Conservation (phyloP, 2,797 vertebrate genomes). For the Octomys mimax region DNA sequence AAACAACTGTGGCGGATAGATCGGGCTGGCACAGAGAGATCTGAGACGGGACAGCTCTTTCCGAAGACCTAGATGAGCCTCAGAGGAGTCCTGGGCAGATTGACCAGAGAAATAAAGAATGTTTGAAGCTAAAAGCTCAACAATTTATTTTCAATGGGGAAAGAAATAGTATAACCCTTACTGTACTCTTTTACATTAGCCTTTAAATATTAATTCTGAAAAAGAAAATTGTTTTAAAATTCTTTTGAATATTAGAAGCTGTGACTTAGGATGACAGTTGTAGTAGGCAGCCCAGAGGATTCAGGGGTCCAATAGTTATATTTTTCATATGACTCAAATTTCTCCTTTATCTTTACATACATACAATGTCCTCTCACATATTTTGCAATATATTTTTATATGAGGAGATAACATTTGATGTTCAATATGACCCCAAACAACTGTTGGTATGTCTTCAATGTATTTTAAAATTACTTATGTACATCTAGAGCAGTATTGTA, state of each 20-base stretch:
- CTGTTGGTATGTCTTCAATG: neutral
- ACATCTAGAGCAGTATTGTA: neutral
- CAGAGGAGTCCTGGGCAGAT: neutral
- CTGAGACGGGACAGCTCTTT: neutral
- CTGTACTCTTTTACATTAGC: neutral
- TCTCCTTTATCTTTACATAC: neutral
- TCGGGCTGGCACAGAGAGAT: neutral
- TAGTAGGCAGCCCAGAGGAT: neutral
- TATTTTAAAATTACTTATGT: slow-evolving; percentile 22
- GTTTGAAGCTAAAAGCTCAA: slow-evolving; percentile 9
- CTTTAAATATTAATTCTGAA: slow-evolving; percentile 56
- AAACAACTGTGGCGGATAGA: slow-evolving; percentile 50
- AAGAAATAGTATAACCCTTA: neutral
- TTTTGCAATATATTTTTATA: neutral
- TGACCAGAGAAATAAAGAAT: neutral
- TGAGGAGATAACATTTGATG: neutral
- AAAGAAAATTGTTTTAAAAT: slow-evolving; percentile 7
- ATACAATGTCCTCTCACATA: neutral
- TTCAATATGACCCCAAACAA: neutral
- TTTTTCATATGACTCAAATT: neutral
- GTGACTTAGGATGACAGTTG: neutral
- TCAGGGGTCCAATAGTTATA: neutral
- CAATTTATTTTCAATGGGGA: slow-evolving; percentile 34
- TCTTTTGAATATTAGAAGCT: neutral
- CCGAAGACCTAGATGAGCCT: neutral